Evolutionary conservation across 2,113 vertebrate genomes (phyloP), one percentile per base, ranked within the genome.

Genomic region (Globicephala melas): DNA sequence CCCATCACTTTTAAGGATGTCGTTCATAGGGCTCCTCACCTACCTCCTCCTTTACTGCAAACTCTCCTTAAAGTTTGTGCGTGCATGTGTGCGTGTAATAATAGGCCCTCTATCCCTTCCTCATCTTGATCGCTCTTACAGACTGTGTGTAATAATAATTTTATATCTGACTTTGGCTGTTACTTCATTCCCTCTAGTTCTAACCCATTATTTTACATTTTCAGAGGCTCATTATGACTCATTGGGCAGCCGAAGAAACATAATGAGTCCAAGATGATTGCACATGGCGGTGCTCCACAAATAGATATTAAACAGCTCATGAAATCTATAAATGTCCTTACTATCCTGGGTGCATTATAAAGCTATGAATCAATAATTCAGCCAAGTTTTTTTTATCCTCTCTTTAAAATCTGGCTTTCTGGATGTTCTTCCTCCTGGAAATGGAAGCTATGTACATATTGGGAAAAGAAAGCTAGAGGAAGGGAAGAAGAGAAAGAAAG

Each of bases 171-270:
- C 97, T 97, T 91, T 70, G 92, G 85, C 97, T 98, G 98, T 96
- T 96, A 95, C 91, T 97, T 97, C 98, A 98, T 98, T 98, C 97
- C 91, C 95, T 97, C 97, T 97, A 97, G 96, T 98, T 98, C 96
- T 96, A 97, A 97, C 92, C 96, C 96, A 97, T 98, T 96, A 98
- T 98, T 98, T 98, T 98, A 97, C 97, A 97, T 98, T 98, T 97
- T 98, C 97, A 96, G 95, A 97, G 96, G 91, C 94, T 98, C 95
- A 94, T 97, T 98, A 98, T 98, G 98, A 98, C 96, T 98, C 97
- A 98, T 94, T 98, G 97, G 98, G 87, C 97, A 98, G 98, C 97
- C 90, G 68, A 99, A 98, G 96, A 98, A 96, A 89, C 89, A 95
- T 89, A 98, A 98, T 0, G 60, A 98, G 98, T 92, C 95, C 96